These are phyloP conservation scores for Pseudorasbora parva DNA, from an alignment of 2,113 vertebrate species.

Conservation along the genomic window DNA sequence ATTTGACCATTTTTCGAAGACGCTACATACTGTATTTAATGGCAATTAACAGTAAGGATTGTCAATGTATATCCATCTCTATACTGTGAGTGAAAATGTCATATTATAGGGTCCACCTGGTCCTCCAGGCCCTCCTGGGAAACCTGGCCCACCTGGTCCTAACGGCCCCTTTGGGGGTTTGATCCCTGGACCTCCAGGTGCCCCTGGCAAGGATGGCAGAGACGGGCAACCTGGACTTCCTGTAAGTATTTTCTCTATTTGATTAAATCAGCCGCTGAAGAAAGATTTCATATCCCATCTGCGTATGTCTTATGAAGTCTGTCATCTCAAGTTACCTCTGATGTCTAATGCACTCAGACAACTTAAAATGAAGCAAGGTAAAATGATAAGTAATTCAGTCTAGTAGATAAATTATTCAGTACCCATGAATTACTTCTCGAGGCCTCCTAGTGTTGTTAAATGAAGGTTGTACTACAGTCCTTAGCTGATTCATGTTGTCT, in stretches of 20 bases:
- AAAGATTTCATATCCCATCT: neutral
- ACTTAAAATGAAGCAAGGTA: neutral
- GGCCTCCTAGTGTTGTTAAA: neutral
- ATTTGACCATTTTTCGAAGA: neutral
- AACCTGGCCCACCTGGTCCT: constrained; percentile 74
- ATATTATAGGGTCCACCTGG: constrained; percentile 81
- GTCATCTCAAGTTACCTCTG: neutral
- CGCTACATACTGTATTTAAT: neutral
- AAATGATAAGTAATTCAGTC: neutral
- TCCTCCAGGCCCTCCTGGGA: constrained; percentile 83
- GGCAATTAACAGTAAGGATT: neutral
- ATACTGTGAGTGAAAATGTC: neutral
- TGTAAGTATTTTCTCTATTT: constrained; percentile 72
- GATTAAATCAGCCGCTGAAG: neutral
- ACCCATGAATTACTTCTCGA: neutral
- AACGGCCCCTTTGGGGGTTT: constrained; percentile 47
- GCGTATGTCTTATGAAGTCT: neutral
- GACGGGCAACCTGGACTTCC: constrained; percentile 77
- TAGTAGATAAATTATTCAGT: neutral
- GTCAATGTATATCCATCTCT: neutral
- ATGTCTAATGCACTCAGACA: constrained; percentile 4
- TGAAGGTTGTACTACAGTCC: neutral
- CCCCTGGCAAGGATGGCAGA: constrained; percentile 72
- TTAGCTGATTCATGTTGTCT: constrained; percentile 15
- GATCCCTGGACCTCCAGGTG: constrained; percentile 62